Conservation (phyloP, 2,888 invertebrate genomes). For the Pardosa pseudoannulata region DNA sequence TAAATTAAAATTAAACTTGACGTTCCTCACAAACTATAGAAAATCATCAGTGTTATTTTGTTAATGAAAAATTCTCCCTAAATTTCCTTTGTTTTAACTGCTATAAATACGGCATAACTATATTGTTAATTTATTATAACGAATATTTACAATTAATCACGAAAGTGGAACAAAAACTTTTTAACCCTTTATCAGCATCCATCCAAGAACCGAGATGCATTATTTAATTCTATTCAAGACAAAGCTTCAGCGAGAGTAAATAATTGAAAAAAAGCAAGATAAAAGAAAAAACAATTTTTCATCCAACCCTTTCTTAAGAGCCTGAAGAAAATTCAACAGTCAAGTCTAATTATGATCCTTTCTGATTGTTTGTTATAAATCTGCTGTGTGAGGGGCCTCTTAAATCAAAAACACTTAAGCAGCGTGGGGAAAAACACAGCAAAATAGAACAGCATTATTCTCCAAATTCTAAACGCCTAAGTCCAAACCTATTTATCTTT, state of each 20-base stretch:
- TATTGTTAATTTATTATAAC: too few relatives aligned
- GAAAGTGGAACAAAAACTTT: constrained; percentile 2
- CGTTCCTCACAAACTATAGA: too few relatives aligned
- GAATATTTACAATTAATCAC: too few relatives aligned
- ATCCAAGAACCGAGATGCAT: constrained; percentile 14
- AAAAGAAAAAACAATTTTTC: constrained; percentile 39
- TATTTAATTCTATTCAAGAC: constrained; percentile 27
- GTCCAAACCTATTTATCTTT: constrained; percentile 62
- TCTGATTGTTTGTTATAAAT: constrained; percentile 60
- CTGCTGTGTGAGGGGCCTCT: constrained; percentile 29
- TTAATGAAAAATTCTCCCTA: too few relatives aligned
- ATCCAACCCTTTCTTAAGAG: constrained; percentile 46
- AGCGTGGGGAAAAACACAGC: constrained; percentile 8
- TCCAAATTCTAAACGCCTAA: constrained; percentile 51
- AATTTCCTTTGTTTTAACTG: too few relatives aligned
- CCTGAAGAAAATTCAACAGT: constrained; percentile 49
- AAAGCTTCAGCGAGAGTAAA: constrained; percentile 14
- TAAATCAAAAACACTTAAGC: constrained; percentile 63
- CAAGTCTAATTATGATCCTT: constrained; percentile 41
- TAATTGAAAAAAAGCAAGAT: constrained; percentile 4
- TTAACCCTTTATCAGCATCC: neutral
- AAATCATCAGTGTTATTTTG: too few relatives aligned
- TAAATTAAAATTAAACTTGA: too few relatives aligned
- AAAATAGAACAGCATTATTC: constrained; percentile 39
- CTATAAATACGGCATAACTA: too few relatives aligned